These are phyloP conservation scores for Monochamus saltuarius DNA, from an alignment of 1,140 invertebrate genomes.

Conservation along the genomic window DNA sequence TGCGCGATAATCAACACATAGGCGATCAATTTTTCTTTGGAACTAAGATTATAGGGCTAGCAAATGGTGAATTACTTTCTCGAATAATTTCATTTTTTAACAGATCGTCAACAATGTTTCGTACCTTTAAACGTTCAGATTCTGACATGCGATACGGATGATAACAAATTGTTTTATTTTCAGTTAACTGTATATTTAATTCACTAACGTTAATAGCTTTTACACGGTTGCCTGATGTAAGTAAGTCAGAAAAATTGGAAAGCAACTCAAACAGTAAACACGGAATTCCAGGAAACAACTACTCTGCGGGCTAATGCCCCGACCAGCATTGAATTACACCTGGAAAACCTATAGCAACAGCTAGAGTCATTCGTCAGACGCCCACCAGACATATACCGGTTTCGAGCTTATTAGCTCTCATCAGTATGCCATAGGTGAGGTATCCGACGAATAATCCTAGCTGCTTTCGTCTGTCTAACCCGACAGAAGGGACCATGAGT, in stretches of 20 bases:
- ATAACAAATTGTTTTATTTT: constrained; percentile 16
- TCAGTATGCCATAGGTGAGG: no score
- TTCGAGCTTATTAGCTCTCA: no score
- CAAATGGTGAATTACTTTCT: constrained; percentile 41
- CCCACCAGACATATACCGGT: no score
- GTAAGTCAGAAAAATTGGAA: background rate
- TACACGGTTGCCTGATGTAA: constrained; percentile 1
- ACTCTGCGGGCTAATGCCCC: no score
- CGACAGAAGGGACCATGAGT: no score
- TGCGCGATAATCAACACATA: constrained; percentile 48
- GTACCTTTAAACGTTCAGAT: constrained; percentile 15
- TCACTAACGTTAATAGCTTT: no score
- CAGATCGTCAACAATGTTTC: constrained; percentile 20
- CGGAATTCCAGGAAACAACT: no score
- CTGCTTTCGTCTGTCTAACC: no score
- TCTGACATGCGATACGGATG: constrained; percentile 21
- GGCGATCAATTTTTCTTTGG: constrained; percentile 45
- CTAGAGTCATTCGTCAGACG: no score
- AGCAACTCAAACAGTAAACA: background rate
- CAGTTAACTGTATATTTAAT: constrained; percentile 9
- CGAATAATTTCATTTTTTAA: constrained; percentile 28
- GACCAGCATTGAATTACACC: no score
- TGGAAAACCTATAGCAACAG: no score
- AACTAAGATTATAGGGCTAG: constrained; percentile 46
- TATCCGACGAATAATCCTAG: no score